Conservation (phyloP, 2,113 vertebrate genomes). For the Onychostruthus taczanowskii region DNA sequence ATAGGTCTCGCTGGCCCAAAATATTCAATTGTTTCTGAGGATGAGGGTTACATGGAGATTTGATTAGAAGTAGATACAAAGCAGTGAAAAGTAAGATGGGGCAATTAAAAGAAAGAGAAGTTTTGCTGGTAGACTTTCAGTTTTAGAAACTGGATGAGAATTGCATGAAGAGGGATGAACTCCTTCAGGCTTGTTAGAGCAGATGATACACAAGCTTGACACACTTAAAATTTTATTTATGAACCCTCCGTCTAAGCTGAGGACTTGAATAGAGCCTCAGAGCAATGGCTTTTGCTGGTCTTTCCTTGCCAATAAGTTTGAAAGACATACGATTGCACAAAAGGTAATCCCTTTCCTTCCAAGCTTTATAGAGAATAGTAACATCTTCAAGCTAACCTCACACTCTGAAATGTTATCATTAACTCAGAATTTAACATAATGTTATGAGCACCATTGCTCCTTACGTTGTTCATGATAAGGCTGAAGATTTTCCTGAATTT, state of each 20-base stretch:
- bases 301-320: neutral
- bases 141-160: neutral
- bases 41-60: neutral
- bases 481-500: neutral
- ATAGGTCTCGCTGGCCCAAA: neutral
- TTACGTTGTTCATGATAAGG: neutral
- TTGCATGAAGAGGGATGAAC: neutral
- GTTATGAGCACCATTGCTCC: neutral
- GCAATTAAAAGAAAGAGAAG: neutral
- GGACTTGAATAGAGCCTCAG: neutral
- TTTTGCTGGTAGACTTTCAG: neutral
- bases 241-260: neutral
- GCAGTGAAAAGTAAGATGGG: neutral
- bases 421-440: neutral
- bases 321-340: neutral
- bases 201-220: neutral
- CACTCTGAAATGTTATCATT: neutral
- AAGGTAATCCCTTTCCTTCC: neutral
- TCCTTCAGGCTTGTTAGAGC: neutral
- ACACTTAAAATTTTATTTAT: neutral
- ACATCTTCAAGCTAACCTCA: neutral
- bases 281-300: neutral
- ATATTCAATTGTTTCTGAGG: neutral
- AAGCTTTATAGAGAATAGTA: neutral
- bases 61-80: neutral